Percentiles rank a stretch among this genome's conserved stretches.
These are phyloP conservation scores for Orussus abietinus DNA, from an alignment of 1,140 invertebrate genomes.

Conservation along the genomic window DNA sequence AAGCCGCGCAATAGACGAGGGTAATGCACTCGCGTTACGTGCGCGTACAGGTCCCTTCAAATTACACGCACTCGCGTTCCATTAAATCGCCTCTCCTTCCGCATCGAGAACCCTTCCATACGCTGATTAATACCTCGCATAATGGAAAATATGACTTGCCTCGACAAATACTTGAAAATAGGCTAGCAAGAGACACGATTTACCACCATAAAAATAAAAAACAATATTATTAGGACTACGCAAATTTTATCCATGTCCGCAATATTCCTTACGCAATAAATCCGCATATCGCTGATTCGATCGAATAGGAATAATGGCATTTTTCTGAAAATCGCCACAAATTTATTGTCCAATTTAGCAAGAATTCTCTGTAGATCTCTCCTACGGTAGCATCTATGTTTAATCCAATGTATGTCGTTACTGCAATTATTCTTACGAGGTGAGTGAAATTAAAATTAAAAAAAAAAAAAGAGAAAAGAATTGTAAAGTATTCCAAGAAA, in stretches of 20 bases:
- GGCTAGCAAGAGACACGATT: not conserved
- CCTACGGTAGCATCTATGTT: too few relatives aligned
- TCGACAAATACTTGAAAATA: not conserved
- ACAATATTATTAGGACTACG: too few relatives aligned
- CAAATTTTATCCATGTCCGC: too few relatives aligned
- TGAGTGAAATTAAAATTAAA: slow-evolving; percentile 14
- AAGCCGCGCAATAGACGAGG: slow-evolving; percentile 27
- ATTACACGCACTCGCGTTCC: not conserved
- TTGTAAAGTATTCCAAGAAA: slow-evolving; percentile 5
- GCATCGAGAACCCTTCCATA: not conserved
- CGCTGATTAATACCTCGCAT: slow-evolving; percentile 1
- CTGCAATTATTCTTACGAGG: too few relatives aligned
- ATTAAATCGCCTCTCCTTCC: not conserved
- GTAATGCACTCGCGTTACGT: slow-evolving; percentile 20
- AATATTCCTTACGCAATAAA: too few relatives aligned
- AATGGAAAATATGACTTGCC: not conserved
- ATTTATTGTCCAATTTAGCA: slow-evolving; percentile 19
- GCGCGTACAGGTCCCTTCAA: slow-evolving; percentile 1
- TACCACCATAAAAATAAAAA: not conserved
- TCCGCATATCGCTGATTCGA: too few relatives aligned
- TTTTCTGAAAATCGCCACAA: slow-evolving; percentile 13
- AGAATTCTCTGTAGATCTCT: too few relatives aligned
- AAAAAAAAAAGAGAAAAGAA: slow-evolving; percentile 3
- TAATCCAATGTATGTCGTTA: too few relatives aligned
- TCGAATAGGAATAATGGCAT: not conserved